Evolutionary conservation across 2,888 invertebrate genomes (phyloP), one percentile per base, ranked within the genome.

Genomic region (Muscina levida): DNA sequence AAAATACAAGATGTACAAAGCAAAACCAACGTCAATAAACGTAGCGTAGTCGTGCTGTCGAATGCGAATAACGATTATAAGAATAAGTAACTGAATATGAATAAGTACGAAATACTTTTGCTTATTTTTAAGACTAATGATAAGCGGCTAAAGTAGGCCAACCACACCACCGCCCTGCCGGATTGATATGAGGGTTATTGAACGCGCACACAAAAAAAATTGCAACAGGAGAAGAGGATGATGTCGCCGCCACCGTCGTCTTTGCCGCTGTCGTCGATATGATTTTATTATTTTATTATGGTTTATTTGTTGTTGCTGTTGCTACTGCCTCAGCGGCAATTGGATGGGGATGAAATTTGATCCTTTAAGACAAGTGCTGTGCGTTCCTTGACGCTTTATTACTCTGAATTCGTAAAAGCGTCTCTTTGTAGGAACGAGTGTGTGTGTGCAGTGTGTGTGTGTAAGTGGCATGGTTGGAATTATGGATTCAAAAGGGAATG

Each of bases 301-400:
- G 31, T 31, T 31, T 31, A 3, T 3, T 31, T 56, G 62, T 48
- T 37, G 17, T 53, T 59, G 62, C 57, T 73, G 85, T 83, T 86
- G 19, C 8, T 31, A 10, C 19, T 19, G 51, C 19, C 86, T 84
- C 85, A 85, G 48, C 85, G 84, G 74, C 87, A 86, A 86, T 85
- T 85, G 85, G 86, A 84, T 86, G 86, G 88, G 88, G 88, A 88
- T 88, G 88, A 88, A 88, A 88, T 88, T 87, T 87, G 88, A 88
- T 88, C 88, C 86, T 84, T 84, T 75, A 81, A 79, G 82, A 82
- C 80, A 70, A 82, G 72, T 82, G 74, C 79, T 76, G 8, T 31
- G 39, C 42, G 2, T 42, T 62, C 11, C 37, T 59, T 59, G 59
- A 8, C 37, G 42, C 15, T 57, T 24, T 15, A 1, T 56, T 37